Conservation (phyloP, 37 sponge, comb jelly and placozoan genomes). For the Chondrilla cf. caribensis region DNA sequence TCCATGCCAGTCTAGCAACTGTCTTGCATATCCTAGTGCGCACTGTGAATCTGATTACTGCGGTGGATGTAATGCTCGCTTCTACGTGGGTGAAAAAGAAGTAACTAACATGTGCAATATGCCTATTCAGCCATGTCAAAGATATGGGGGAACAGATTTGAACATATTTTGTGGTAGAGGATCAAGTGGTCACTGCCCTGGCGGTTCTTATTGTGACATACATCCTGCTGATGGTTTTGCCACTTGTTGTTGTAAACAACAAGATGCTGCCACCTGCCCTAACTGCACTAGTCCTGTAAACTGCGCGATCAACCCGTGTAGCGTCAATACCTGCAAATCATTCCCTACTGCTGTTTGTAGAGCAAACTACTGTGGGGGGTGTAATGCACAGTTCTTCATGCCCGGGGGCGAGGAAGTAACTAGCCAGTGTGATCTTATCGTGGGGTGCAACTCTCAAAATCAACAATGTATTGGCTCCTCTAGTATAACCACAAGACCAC, state of each 20-base stretch:
- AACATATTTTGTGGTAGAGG: neutral
- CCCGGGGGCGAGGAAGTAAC: neutral
- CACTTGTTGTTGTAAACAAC: conserved; percentile 6
- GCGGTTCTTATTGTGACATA: conserved; percentile 10
- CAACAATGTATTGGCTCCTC: too few species aligned
- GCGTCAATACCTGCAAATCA: conserved; percentile 34
- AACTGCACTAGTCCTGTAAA: conserved; percentile 33
- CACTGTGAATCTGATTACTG: conserved; percentile 56
- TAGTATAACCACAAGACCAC: too few species aligned
- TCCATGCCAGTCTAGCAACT: conserved; percentile 46
- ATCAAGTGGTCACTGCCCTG: neutral
- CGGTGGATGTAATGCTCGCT: conserved; percentile 55
- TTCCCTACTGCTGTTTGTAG: conserved; percentile 49
- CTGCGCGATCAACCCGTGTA: conserved; percentile 52
- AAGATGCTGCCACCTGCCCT: neutral
- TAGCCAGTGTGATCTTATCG: neutral
- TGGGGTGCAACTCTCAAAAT: too few species aligned
- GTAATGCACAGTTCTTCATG: conserved; percentile 26
- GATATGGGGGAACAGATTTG: neutral
- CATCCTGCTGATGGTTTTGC: conserved; percentile 9
- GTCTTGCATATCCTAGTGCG: conserved; percentile 54
- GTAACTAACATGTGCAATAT: neutral
- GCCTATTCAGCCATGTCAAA: neutral
- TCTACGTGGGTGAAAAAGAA: neutral
- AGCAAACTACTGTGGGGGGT: conserved; percentile 64